phyloP scores from a whole-genome alignment of 2,888 invertebrate species.

The Mycalesis mineus region DNA sequence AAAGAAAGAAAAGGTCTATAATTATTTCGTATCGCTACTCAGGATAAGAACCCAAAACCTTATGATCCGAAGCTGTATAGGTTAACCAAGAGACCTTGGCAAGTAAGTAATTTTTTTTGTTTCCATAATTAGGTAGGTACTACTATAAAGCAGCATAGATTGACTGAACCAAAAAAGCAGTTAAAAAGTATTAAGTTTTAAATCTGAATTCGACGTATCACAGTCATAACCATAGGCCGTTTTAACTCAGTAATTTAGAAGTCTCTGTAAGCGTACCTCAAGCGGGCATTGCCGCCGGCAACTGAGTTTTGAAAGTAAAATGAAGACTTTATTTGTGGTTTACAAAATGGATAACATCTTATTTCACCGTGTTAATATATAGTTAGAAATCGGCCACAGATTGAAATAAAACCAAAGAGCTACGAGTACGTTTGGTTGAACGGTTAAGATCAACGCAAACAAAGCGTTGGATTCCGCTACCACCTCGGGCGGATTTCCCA shows the following conservation, averaged over 20 bases:
- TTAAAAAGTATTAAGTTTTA: too few relatives aligned
- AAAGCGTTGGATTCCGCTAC: too few relatives aligned
- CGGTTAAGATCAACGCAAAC: conserved; percentile 9
- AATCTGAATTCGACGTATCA: background rate
- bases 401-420: conserved; percentile 49
- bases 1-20: too few relatives aligned
- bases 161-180: too few relatives aligned
- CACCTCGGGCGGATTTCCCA: too few relatives aligned
- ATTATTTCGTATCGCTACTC: too few relatives aligned
- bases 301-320: conserved; percentile 13
- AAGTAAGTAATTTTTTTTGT: too few relatives aligned
- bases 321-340: conserved; percentile 42
- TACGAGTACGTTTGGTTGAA: conserved; percentile 50
- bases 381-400: conserved; percentile 50
- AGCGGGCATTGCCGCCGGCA: conserved; percentile 9
- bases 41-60: too few relatives aligned
- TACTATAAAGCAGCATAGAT: too few relatives aligned
- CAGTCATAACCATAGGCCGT: conserved; percentile 7
- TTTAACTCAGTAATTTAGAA: conserved; percentile 10
- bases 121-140: too few relatives aligned
- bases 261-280: conserved; percentile 2
- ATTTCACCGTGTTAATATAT: conserved; percentile 48
- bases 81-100: too few relatives aligned
- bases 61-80: too few relatives aligned
- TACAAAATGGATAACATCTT: conserved; percentile 53